These are phyloP conservation scores for Rhodophaea formosa DNA, from an alignment of 2,888 invertebrate species.

Conservation along the genomic window DNA sequence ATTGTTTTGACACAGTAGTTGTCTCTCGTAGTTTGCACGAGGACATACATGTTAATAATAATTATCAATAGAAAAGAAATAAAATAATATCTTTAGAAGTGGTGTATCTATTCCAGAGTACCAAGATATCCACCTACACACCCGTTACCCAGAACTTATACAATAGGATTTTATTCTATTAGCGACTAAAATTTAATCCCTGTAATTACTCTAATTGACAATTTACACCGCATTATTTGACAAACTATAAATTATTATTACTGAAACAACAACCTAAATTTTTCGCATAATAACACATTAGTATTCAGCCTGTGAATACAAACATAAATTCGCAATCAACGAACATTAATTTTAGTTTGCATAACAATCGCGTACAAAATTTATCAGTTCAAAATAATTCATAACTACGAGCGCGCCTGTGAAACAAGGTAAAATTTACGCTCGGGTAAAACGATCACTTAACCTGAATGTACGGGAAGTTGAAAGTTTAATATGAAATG, in stretches of 20 bases:
- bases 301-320: too few relatives aligned
- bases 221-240: background rate
- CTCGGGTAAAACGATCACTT: background rate
- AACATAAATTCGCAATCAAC: background rate
- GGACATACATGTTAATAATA: too few relatives aligned
- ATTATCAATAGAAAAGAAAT: too few relatives aligned
- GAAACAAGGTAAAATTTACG: background rate
- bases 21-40: too few relatives aligned
- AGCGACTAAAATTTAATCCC: background rate
- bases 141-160: too few relatives aligned
- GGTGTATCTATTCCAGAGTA: too few relatives aligned
- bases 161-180: background rate
- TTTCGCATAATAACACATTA: background rate
- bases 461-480: slow-evolving; percentile 3
- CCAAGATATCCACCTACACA: too few relatives aligned
- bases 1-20: too few relatives aligned
- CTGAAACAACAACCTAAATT: background rate
- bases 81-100: too few relatives aligned
- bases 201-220: background rate
- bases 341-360: background rate
- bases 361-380: background rate
- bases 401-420: background rate
- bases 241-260: background rate
- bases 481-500: slow-evolving; percentile 3
- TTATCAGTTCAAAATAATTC: background rate